phyloP scores from a whole-genome alignment of 2,888 invertebrate species.

The Neoaliturus tenellus region DNA sequence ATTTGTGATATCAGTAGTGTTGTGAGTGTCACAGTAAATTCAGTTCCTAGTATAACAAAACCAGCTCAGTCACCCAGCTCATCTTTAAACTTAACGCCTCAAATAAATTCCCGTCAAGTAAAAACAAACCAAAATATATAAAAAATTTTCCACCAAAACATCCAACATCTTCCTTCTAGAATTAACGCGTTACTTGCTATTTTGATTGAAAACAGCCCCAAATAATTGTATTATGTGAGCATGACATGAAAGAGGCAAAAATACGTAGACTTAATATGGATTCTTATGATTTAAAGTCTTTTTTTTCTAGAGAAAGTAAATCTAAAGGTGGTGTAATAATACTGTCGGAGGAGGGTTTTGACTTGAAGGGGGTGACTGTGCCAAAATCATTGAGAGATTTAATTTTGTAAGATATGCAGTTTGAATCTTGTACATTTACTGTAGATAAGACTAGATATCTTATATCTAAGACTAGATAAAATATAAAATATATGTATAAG shows the following conservation, averaged over 20 bases:
- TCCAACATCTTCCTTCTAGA: not conserved
- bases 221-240: not conserved
- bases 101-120: not conserved
- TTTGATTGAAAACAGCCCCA: not conserved
- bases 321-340: not conserved
- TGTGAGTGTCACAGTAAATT: too few relatives aligned
- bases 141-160: not conserved
- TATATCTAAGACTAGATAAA: too few relatives aligned
- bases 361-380: not conserved
- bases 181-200: not conserved
- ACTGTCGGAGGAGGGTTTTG: not conserved
- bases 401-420: too few relatives aligned
- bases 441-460: too few relatives aligned
- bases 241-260: not conserved
- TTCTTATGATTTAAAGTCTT: not conserved
- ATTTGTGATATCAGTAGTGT: too few relatives aligned
- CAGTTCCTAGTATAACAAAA: too few relatives aligned
- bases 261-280: not conserved
- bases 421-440: too few relatives aligned
- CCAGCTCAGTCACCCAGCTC: not conserved
- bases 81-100: not conserved
- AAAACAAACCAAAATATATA: not conserved
- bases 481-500: too few relatives aligned
- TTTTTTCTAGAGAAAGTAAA: not conserved
- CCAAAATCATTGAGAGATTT: not conserved